Percentiles rank a stretch among this genome's conserved stretches.
Conservation (phyloP, 2,113 vertebrate genomes). For the Halcyon malimbica region DNA sequence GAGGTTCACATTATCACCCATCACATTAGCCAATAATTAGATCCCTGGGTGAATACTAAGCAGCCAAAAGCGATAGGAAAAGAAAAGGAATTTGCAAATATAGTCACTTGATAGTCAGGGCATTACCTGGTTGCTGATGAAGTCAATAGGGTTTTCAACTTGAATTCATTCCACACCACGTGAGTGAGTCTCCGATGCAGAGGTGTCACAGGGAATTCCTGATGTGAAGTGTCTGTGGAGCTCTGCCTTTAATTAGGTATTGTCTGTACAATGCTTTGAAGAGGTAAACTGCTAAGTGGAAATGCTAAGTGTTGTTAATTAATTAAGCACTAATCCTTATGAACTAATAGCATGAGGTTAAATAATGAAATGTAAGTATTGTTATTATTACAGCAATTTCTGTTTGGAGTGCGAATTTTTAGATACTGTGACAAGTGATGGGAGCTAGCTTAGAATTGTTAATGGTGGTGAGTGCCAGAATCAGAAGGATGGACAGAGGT, state of each 20-base stretch:
- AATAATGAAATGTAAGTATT: slow-evolving; percentile 66
- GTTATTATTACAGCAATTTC: slow-evolving; percentile 61
- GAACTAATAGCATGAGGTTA: slow-evolving; percentile 61
- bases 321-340: slow-evolving; percentile 62
- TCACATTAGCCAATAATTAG: slow-evolving; percentile 12
- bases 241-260: slow-evolving; percentile 59
- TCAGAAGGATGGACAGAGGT: background rate
- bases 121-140: background rate
- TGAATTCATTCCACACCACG: background rate
- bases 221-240: slow-evolving; percentile 38
- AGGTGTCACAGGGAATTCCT: slow-evolving; percentile 20
- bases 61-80: background rate
- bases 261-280: slow-evolving; percentile 38
- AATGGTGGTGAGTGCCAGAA: background rate
- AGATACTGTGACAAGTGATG: background rate
- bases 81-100: background rate
- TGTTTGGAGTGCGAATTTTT: slow-evolving; percentile 12
- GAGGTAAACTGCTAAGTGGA: slow-evolving; percentile 58
- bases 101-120: background rate
- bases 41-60: background rate
- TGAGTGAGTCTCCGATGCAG: background rate
- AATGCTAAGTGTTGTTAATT: slow-evolving; percentile 66
- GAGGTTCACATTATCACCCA: background rate
- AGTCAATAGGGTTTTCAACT: background rate
- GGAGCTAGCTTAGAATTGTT: background rate